These are phyloP conservation scores for Drosophila chauvacae DNA, from an alignment of 1,140 invertebrate genomes.

Conservation along the genomic window DNA sequence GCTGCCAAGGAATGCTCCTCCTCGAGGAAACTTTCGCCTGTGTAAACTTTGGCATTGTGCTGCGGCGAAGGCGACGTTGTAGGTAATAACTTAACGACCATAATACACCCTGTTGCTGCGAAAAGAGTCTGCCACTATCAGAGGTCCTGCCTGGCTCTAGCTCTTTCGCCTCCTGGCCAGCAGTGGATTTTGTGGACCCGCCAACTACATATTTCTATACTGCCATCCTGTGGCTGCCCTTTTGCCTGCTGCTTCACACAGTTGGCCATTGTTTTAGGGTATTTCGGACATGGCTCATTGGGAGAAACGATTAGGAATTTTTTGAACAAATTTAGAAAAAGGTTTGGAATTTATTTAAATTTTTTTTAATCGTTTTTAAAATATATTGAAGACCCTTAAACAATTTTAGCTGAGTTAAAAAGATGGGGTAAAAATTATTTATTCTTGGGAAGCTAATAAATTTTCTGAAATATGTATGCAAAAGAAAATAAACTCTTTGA, in stretches of 20 bases:
- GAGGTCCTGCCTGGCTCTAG: constrained; percentile 1
- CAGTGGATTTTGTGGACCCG: constrained; percentile 27
- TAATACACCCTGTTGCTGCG: constrained; percentile 79
- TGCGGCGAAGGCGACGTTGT: constrained; percentile 52
- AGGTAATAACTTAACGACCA: constrained; percentile 83
- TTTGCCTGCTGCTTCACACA: constrained; percentile 26
- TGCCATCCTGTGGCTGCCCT: constrained; percentile 35
- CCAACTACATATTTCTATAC: constrained; percentile 50
- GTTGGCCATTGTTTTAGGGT: constrained; percentile 23
- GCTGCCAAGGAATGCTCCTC: constrained; percentile 65
- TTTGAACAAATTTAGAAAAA: neutral
- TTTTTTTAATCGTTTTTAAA: neutral
- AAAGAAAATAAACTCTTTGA: no score
- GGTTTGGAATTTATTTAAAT: neutral
- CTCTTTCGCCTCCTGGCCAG: constrained; percentile 13
- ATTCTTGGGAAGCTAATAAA: neutral
- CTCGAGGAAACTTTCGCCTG: constrained; percentile 73
- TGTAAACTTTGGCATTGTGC: constrained; percentile 79
- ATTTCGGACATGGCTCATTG: constrained; percentile 2
- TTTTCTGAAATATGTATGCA: neutral
- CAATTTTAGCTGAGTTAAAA: neutral
- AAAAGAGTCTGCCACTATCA: constrained; percentile 38
- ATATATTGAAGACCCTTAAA: neutral
- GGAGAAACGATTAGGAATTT: neutral
- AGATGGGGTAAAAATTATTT: neutral